Base-by-base conservation (phyloP, 2,113 vertebrate species). In the Proteles cristata region DNA sequence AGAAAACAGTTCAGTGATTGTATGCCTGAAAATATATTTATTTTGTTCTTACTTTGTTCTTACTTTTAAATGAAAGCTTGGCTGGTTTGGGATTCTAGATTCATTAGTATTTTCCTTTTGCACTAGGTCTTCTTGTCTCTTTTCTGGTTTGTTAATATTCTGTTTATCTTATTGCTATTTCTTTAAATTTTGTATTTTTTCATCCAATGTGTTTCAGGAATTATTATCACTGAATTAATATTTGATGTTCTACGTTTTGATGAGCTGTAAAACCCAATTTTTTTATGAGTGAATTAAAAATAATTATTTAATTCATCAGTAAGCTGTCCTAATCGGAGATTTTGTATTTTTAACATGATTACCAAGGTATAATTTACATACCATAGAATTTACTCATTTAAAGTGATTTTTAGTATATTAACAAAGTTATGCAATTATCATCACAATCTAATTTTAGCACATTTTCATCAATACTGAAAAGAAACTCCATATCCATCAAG, bases 1-100 rank as follows among this genome's bases (percentile, higher is more conserved):
- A 66, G 58, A 28, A 50, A 76, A 55, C 25, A 85, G 53, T 69
- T 76, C 65, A 43, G 3, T 55, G 25, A 66, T 39, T 25, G 33
- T 73, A 76, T 35, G 16, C 39, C 66, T 93, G 25, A 65, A 92
- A 85, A 85, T 74, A 23, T 35, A 21, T 85, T 66, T 74, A 66
- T 66, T 93, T 93, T 86, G 58, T 12, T n/a, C 11, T 85, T 93
- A 77, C 50, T 86, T 93, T 86, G 69, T 12, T 48, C 17, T 86
- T 93, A 77, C 53, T 66, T 85, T 66, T 76, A 93, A 50, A 76
- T 74, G 26, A 53, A 76, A 23, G 45, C 45, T 53, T 53, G 17
- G 3, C 26, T 43, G 35, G 48, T 66, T 43, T 55, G n/a, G 45
- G 43, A 93, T 53, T 33, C 3, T 43, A 55, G 0, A 5, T 53